Evolutionary conservation across 64 coral and sea anemone species (phyloP).

Genomic region (Platygyra sinensis): DNA sequence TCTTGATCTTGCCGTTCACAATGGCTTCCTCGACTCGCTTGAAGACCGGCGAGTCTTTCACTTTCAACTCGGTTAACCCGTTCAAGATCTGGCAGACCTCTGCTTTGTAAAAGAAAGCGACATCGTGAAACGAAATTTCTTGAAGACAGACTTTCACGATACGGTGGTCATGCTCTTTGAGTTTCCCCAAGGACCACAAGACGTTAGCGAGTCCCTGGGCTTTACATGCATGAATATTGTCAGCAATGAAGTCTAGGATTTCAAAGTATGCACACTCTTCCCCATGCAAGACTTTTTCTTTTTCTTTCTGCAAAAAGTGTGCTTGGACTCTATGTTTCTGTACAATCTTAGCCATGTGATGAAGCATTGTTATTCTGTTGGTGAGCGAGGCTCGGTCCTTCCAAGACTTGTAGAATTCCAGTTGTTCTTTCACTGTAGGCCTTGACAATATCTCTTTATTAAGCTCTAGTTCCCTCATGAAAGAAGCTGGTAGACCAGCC

Average conservation of each 20-base stretch:
- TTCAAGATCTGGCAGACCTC: conserved; percentile 21
- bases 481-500: background rate
- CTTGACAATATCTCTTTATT: conserved; percentile 14
- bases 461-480: background rate
- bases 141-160: background rate
- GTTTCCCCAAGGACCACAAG: conserved; percentile 20
- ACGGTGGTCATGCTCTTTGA: background rate
- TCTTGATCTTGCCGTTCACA: background rate
- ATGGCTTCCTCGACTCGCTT: conserved; percentile 15
- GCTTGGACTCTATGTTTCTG: background rate
- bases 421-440: background rate
- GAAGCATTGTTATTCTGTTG: conserved; percentile 27
- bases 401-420: conserved; percentile 11
- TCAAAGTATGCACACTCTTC: background rate
- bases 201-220: conserved; percentile 28
- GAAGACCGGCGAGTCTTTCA: conserved; percentile 6
- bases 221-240: conserved; percentile 11
- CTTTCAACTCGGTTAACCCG: background rate
- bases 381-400: background rate
- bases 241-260: conserved; percentile 13
- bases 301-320: background rate
- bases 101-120: background rate
- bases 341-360: conserved; percentile 26
- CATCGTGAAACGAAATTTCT: conserved; percentile 16
- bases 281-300: background rate